Evolutionary conservation across 2,797 vertebrate species (phyloP).

Genomic region (Enteromius thamalakanensis): DNA sequence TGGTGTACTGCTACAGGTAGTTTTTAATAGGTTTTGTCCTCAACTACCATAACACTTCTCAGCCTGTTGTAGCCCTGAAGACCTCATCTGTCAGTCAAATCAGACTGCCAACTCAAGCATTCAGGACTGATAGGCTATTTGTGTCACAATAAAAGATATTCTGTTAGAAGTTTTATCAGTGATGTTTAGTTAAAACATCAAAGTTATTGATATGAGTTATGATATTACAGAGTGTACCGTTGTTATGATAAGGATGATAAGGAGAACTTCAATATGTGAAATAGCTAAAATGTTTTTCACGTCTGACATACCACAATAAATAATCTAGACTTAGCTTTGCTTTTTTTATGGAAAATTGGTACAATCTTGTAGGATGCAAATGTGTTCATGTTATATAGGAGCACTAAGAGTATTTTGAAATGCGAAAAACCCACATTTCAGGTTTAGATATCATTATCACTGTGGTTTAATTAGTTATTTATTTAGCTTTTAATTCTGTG

Average conservation of each 20-base stretch:
- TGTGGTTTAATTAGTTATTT: neutral
- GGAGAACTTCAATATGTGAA: neutral
- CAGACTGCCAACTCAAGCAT: slow-evolving; percentile 22
- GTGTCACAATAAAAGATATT: neutral
- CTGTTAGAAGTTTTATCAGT: neutral
- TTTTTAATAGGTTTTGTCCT: neutral
- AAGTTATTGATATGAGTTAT: neutral
- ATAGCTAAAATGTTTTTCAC: neutral
- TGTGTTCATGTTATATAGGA: neutral
- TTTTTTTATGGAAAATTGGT: neutral
- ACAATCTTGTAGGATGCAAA: neutral
- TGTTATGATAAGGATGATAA: neutral
- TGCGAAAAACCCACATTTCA: neutral
- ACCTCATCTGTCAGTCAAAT: slow-evolving; percentile 12
- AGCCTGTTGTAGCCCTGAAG: neutral
- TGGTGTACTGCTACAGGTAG: neutral
- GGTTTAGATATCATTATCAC: neutral
- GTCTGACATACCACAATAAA: neutral
- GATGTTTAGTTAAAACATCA: neutral
- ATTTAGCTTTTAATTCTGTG: neutral
- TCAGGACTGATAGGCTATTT: neutral
- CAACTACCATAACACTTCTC: neutral
- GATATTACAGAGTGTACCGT: neutral
- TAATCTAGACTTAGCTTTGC: neutral
- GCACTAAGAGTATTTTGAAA: neutral